These are phyloP conservation scores for Scartelaos histophorus DNA, from an alignment of 2,113 vertebrate genomes.

Conservation along the genomic window DNA sequence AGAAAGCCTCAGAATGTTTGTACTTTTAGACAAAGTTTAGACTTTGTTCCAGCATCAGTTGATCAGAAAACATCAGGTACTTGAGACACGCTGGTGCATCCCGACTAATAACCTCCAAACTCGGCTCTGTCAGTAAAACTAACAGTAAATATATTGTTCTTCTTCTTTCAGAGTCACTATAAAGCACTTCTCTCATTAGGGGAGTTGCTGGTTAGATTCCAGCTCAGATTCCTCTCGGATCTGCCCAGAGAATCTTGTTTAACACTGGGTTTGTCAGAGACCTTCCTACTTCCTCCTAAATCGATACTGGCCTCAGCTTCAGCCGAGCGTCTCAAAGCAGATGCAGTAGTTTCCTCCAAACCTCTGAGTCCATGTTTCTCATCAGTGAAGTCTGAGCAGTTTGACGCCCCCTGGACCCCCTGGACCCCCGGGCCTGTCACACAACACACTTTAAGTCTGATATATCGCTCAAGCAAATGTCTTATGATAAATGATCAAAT, in stretches of 20 bases:
- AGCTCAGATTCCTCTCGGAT: constrained; percentile 3
- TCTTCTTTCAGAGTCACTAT: constrained; percentile 12
- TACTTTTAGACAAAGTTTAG: too few relatives aligned
- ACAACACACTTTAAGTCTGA: too few relatives aligned
- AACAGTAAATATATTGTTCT: too few relatives aligned
- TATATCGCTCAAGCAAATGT: too few relatives aligned
- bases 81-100: too few relatives aligned
- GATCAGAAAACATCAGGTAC: too few relatives aligned
- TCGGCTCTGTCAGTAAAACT: too few relatives aligned
- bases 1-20: too few relatives aligned
- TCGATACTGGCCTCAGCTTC: constrained; percentile 67
- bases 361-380: constrained; percentile 24
- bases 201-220: constrained; percentile 29
- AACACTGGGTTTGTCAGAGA: constrained; percentile 49
- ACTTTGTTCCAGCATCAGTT: too few relatives aligned
- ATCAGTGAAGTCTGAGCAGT: constrained; percentile 59
- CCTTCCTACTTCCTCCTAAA: constrained; percentile 60
- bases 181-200: constrained; percentile 19
- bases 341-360: constrained; percentile 50
- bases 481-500: too few relatives aligned
- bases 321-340: constrained; percentile 62
- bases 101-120: too few relatives aligned
- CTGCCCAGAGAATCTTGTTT: constrained; percentile 41
- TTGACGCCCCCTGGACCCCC: constrained; percentile 41
- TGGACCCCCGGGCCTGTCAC: too few relatives aligned